Evolutionary conservation across 2,888 invertebrate species (phyloP), one percentile per base, ranked within the genome.

Genomic region (Trissolcus brochymenae): DNA sequence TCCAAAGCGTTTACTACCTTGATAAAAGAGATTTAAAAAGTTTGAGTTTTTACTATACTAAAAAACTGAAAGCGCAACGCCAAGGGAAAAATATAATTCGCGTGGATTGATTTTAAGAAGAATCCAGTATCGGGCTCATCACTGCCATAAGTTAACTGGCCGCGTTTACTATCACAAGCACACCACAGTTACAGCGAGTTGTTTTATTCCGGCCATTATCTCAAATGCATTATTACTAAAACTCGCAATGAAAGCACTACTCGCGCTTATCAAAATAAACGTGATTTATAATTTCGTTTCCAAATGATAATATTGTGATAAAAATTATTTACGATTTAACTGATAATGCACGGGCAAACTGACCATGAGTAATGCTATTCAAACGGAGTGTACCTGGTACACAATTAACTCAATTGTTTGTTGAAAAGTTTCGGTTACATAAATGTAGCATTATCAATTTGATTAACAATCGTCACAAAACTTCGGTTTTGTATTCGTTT

Each of bases 281-380:
- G 62, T 77, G 72, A 77, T 77, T 77, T 73, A 77, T 73, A 68
- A 77, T 77, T 77, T 77, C 72, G 68, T 77, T 67, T 73, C 60
- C 62, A 40, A 70, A 77, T 68, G 77, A 70, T 77, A 77, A 70
- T 73, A 73, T 77, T 73, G 73, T 68, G 77, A 77, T 77, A 77
- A 77, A 77, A 77, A 73, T 77, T 77, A 77, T 77, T 77, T 77
- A 77, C 60, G 77, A 77, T 77, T 73, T 54, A 57, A 54, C 71
- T 76, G 76, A 76, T 76, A 76, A 72, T 66, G 53, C 72, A 59
- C 66, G 64, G 21, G 71, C 65, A 53, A 64, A 67, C 73, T 77
- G 77, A 77, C 73, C 73, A 68, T 65, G 67, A 73, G 64, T 77
- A 77, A 77, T 64, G 72, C 68, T 72, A 71, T 72, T 73, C 56